These are phyloP conservation scores for Ariolimax columbianus DNA, from an alignment of 2,888 invertebrate genomes.

Conservation along the genomic window DNA sequence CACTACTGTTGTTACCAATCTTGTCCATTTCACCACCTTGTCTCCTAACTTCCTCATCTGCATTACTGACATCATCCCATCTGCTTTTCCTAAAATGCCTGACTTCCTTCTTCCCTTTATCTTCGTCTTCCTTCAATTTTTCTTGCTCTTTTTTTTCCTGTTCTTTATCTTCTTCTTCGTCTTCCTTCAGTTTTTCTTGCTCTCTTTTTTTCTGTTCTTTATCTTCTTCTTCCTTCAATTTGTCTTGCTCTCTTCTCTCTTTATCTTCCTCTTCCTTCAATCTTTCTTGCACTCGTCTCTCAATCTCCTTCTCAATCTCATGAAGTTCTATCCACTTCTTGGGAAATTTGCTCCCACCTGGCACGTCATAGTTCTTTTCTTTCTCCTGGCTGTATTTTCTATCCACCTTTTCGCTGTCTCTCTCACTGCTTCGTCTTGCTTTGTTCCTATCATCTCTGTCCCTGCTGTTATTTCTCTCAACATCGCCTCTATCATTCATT, in stretches of 20 bases:
- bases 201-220: too few species aligned
- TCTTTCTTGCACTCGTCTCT: constrained; percentile 41
- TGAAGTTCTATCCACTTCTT: not conserved
- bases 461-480: not conserved
- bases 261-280: constrained; percentile 26
- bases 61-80: not conserved
- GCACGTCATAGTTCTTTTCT: not conserved
- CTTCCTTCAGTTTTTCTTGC: too few species aligned
- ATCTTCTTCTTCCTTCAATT: not conserved
- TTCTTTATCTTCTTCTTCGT: too few species aligned
- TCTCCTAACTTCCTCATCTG: not conserved
- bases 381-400: not conserved
- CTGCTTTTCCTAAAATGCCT: constrained; percentile 1
- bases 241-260: too few species aligned
- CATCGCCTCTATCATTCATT: not conserved
- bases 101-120: not conserved
- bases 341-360: not conserved
- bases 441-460: too few species aligned
- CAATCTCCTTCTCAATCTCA: constrained; percentile 44
- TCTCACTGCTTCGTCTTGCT: not conserved
- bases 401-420: not conserved
- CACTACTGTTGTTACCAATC: not conserved
- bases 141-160: constrained; percentile 33
- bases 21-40: not conserved
- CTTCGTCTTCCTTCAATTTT: constrained; percentile 33